Evolutionary conservation across 2,797 vertebrate species (phyloP).

Genomic region (Sebastes steindachneri): DNA sequence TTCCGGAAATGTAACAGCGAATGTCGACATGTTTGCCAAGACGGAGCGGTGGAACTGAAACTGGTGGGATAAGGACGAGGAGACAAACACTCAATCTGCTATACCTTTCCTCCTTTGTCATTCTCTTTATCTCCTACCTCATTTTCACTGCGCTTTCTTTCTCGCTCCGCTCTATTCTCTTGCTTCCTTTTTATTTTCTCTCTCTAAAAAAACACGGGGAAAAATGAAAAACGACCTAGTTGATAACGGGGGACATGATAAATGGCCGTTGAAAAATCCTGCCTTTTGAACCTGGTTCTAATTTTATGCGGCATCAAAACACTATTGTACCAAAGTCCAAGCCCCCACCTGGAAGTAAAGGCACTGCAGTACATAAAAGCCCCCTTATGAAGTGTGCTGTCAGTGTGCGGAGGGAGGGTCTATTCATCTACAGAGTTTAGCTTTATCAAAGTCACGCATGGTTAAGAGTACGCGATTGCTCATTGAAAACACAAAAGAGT

Average conservation of each 20-base stretch:
- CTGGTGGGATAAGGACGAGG: no score
- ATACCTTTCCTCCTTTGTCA: background rate
- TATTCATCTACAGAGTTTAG: slow-evolving; percentile 61
- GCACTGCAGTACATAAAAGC: slow-evolving; percentile 35
- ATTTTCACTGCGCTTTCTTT: background rate
- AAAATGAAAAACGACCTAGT: slow-evolving; percentile 49
- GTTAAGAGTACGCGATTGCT: slow-evolving; percentile 60
- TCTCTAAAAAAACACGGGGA: background rate
- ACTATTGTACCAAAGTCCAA: slow-evolving; percentile 41
- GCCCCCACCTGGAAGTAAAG: slow-evolving; percentile 7
- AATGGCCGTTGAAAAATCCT: slow-evolving; percentile 26
- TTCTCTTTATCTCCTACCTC: slow-evolving; percentile 7
- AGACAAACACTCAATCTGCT: background rate
- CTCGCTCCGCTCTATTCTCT: background rate
- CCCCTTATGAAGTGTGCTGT: slow-evolving; percentile 45
- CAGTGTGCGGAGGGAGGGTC: slow-evolving; percentile 22
- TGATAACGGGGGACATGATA: slow-evolving; percentile 46
- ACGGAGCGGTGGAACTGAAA: slow-evolving; percentile 1
- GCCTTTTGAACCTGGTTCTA: slow-evolving; percentile 48
- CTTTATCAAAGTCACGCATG: slow-evolving; percentile 70
- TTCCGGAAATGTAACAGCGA: background rate
- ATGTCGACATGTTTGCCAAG: slow-evolving; percentile 31
- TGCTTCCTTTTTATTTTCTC: background rate
- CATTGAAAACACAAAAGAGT: slow-evolving; percentile 62
- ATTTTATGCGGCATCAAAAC: slow-evolving; percentile 56